Percentiles rank a stretch among this genome's conserved stretches.
Evolutionary conservation across 2,113 vertebrate species (phyloP).

Genomic region (Takifugu flavidus): DNA sequence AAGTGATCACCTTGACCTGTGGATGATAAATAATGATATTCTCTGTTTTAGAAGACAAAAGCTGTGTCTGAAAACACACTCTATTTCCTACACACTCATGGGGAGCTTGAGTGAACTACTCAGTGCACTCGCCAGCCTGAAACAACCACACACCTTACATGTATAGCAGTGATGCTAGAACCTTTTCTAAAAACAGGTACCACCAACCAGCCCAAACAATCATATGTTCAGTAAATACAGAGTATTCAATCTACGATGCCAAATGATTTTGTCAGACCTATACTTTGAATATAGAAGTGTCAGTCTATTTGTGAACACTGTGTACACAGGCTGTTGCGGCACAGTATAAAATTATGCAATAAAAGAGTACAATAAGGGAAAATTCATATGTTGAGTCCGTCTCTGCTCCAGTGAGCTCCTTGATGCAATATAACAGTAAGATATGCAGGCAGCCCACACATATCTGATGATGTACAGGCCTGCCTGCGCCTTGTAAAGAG

Average conservation of each 20-base stretch:
- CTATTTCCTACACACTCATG: too few relatives aligned
- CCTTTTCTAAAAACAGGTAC: too few relatives aligned
- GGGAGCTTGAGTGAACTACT: too few relatives aligned
- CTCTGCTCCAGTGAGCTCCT: slow-evolving; percentile 66
- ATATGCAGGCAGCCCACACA: slow-evolving; percentile 70
- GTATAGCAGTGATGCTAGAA: too few relatives aligned
- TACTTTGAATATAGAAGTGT: background rate
- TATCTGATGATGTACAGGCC: slow-evolving; percentile 73
- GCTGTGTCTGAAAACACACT: too few relatives aligned
- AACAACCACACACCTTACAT: too few relatives aligned
- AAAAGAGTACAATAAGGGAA: slow-evolving; percentile 53
- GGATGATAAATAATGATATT: too few relatives aligned
- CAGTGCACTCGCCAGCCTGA: too few relatives aligned
- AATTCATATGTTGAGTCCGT: slow-evolving; percentile 57
- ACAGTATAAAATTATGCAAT: slow-evolving; percentile 53
- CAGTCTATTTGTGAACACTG: slow-evolving; percentile 36
- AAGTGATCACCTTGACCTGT: too few relatives aligned
- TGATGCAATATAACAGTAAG: slow-evolving; percentile 66
- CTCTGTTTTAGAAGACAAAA: too few relatives aligned
- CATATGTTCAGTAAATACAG: too few relatives aligned
- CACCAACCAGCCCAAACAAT: too few relatives aligned
- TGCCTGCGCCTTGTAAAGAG: slow-evolving; percentile 75
- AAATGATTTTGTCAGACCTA: slow-evolving; percentile 6
- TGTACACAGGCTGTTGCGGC: slow-evolving; percentile 40
- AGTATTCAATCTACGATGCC: background rate